These are phyloP conservation scores for Hypanus sabinus DNA, from an alignment of 2,113 vertebrate species.

Conservation along the genomic window DNA sequence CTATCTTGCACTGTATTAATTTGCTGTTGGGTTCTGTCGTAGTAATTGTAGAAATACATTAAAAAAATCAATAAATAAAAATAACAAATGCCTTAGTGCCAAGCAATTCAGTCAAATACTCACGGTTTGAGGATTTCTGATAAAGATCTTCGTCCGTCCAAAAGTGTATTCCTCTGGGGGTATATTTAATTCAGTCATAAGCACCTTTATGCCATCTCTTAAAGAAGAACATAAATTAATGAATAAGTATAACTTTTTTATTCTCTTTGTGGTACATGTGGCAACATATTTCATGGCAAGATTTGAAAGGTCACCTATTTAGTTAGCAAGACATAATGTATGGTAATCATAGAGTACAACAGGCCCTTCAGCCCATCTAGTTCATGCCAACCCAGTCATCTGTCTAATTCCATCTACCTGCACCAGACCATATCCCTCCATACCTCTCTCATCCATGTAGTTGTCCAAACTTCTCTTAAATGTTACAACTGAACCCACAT, in stretches of 20 bases:
- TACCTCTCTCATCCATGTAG: no score
- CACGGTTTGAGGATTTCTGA: constrained; percentile 60
- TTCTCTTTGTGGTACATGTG: background rate
- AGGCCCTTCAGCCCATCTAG: no score
- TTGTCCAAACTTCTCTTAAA: no score
- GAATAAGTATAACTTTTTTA: background rate
- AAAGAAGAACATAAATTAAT: constrained; percentile 17
- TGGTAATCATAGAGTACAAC: background rate
- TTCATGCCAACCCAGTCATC: no score
- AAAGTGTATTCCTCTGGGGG: constrained; percentile 52
- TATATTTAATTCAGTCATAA: constrained; percentile 47
- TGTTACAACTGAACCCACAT: no score
- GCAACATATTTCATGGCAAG: background rate
- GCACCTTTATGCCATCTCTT: constrained; percentile 51
- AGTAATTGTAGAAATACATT: no score
- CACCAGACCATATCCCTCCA: no score
- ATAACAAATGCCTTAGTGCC: no score
- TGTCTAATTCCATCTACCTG: no score
- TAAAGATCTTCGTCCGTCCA: constrained; percentile 66
- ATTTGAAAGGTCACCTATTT: background rate
- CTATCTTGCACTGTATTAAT: no score
- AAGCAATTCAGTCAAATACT: constrained; percentile 41
- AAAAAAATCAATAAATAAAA: no score
- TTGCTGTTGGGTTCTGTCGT: no score
- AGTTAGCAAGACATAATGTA: background rate